phyloP scores from a whole-genome alignment of 30 jellyfish, hydroid and myxozoan genomes.

The Aurelia aurita region DNA sequence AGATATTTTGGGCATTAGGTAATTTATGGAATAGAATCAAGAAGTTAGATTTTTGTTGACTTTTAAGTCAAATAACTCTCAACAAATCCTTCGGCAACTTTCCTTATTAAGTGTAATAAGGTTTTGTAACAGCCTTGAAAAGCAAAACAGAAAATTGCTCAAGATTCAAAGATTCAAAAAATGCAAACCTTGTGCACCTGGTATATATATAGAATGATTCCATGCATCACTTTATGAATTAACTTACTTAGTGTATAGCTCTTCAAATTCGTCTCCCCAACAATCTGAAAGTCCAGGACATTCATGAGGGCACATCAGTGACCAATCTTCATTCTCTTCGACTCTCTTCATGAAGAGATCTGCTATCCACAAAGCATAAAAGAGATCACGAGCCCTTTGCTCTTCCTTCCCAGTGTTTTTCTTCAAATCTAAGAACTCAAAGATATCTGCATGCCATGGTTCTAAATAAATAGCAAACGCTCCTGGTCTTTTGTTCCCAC shows the following conservation, averaged over 20 bases:
- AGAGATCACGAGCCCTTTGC: slow-evolving; percentile 94
- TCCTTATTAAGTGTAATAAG: too few relatives aligned
- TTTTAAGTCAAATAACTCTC: too few relatives aligned
- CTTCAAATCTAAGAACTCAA: slow-evolving; percentile 89
- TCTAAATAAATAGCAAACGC: slow-evolving; percentile 96
- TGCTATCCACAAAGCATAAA: slow-evolving; percentile 93
- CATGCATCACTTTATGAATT: too few relatives aligned
- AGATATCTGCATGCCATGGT: slow-evolving; percentile 99
- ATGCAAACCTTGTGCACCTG: too few relatives aligned
- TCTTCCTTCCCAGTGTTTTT: slow-evolving; percentile 98
- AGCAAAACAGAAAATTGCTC: too few relatives aligned
- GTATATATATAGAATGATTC: too few relatives aligned
- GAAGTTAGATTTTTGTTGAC: too few relatives aligned
- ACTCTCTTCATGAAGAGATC: slow-evolving; percentile 98
- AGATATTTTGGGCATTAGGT: too few relatives aligned
- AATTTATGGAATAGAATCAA: too few relatives aligned
- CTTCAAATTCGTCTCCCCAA: slow-evolving; percentile 97
- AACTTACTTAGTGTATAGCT: slow-evolving; percentile 70
- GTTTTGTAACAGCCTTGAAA: too few relatives aligned
- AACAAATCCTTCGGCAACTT: too few relatives aligned
- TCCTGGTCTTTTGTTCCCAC: slow-evolving; percentile 99
- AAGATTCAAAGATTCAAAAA: too few relatives aligned
- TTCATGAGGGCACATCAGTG: slow-evolving; percentile 98
- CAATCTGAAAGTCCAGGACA: slow-evolving; percentile 97
- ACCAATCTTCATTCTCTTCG: slow-evolving; percentile 87